These are phyloP conservation scores for Chlorospingus semifuscus DNA, from an alignment of 2,797 vertebrate genomes.

Conservation along the genomic window DNA sequence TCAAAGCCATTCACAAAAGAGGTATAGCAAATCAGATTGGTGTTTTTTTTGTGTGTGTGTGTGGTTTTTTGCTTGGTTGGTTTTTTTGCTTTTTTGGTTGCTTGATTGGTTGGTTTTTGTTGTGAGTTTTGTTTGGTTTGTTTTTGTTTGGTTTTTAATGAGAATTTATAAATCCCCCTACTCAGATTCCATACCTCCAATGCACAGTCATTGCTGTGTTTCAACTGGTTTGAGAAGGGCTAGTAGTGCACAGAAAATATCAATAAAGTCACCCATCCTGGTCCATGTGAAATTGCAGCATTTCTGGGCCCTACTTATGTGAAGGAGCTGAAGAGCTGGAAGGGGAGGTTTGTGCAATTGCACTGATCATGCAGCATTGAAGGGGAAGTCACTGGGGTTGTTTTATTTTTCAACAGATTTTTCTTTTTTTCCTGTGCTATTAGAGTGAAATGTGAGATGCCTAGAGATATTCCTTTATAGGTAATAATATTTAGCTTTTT, in stretches of 20 bases:
- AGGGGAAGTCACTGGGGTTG: background rate
- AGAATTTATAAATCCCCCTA: accelerated
- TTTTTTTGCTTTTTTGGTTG: background rate
- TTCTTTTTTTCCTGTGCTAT: background rate
- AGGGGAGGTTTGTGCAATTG: background rate
- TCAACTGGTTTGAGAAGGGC: background rate
- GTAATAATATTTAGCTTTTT: background rate
- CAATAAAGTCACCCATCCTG: background rate
- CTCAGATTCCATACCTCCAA: background rate
- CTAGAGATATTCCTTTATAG: background rate
- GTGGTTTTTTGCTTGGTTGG: accelerated
- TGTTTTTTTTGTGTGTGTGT: background rate
- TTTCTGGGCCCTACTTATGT: background rate
- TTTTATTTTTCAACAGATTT: background rate
- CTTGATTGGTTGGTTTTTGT: background rate
- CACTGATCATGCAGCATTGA: background rate
- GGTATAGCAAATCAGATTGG: background rate
- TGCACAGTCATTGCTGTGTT: accelerated
- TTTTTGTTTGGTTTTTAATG: background rate
- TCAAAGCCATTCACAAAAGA: background rate
- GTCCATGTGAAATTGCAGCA: background rate
- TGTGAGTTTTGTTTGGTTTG: background rate
- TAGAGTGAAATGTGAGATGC: background rate
- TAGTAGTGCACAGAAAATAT: background rate
- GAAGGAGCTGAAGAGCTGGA: background rate